Percentiles rank a stretch among this genome's conserved stretches.
These are phyloP conservation scores for Xerus rutilus DNA, from an alignment of 2,797 vertebrate genomes.

Conservation along the genomic window DNA sequence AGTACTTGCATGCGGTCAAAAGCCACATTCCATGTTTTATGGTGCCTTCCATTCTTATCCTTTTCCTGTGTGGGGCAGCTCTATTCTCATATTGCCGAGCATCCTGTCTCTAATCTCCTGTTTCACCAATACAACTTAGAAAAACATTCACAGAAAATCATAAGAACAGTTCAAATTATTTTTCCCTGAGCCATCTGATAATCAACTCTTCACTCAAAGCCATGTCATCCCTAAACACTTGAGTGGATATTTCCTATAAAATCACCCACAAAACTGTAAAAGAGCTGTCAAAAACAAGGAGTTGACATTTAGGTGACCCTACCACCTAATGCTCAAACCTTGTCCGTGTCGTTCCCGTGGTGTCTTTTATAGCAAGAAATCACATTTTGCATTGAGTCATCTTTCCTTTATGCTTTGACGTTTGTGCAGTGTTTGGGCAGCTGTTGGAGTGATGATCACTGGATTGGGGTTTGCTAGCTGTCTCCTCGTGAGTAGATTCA, in stretches of 20 bases:
- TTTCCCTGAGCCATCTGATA: not conserved
- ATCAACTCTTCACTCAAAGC: not conserved
- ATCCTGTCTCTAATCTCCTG: not conserved
- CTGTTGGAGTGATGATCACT: not conserved
- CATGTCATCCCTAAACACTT: not conserved
- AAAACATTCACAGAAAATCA: not conserved
- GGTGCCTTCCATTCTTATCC: not conserved
- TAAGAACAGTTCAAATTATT: not conserved
- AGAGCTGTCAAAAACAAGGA: not conserved
- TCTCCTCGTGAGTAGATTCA: not conserved
- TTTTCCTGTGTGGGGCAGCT: not conserved
- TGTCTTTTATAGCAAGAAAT: not conserved
- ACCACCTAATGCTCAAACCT: not conserved
- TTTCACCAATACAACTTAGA: constrained; percentile 20
- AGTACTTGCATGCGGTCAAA: not conserved
- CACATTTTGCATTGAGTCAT: not conserved
- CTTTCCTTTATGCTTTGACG: not conserved
- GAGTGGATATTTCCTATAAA: not conserved
- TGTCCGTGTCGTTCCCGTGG: accelerated
- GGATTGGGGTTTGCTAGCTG: not conserved
- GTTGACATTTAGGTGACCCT: not conserved
- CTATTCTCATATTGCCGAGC: not conserved
- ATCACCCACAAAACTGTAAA: not conserved
- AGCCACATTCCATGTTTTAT: not conserved
- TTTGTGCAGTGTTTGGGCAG: not conserved